These are phyloP conservation scores for Syngnathus acus DNA, from an alignment of 2,797 vertebrate species.

Conservation along the genomic window DNA sequence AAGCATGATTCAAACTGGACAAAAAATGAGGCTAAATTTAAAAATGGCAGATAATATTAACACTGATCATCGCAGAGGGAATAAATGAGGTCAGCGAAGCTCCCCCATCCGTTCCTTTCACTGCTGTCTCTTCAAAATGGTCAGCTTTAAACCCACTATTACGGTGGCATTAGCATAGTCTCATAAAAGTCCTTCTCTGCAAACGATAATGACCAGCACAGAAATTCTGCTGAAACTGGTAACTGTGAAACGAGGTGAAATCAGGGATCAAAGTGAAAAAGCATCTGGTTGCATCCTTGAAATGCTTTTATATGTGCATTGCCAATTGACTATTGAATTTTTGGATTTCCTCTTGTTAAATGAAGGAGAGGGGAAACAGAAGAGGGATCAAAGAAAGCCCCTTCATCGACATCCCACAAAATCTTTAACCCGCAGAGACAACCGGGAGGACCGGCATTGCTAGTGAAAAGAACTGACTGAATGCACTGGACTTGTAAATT, in stretches of 20 bases:
- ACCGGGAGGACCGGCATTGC: background rate
- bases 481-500: background rate
- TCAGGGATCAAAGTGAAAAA: background rate
- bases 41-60: too few relatives aligned
- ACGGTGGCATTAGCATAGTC: conserved; percentile 37
- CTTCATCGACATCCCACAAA: background rate
- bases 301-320: background rate
- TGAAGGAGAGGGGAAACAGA: background rate
- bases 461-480: background rate
- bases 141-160: conserved; percentile 45
- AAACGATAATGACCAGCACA: conserved; percentile 4
- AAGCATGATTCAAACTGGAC: too few relatives aligned
- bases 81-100: conserved; percentile 48
- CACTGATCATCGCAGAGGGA: conserved; percentile 21
- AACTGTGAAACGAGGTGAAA: conserved; percentile 4
- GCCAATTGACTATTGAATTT: background rate
- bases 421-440: background rate
- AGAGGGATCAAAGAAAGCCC: background rate
- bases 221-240: background rate
- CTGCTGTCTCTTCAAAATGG: conserved; percentile 33
- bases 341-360: background rate
- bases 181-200: background rate
- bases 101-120: conserved; percentile 26
- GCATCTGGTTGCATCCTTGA: background rate
- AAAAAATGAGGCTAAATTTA: too few relatives aligned